phyloP scores from a whole-genome alignment of 2,113 vertebrate genomes.

The Sapajus apella region DNA sequence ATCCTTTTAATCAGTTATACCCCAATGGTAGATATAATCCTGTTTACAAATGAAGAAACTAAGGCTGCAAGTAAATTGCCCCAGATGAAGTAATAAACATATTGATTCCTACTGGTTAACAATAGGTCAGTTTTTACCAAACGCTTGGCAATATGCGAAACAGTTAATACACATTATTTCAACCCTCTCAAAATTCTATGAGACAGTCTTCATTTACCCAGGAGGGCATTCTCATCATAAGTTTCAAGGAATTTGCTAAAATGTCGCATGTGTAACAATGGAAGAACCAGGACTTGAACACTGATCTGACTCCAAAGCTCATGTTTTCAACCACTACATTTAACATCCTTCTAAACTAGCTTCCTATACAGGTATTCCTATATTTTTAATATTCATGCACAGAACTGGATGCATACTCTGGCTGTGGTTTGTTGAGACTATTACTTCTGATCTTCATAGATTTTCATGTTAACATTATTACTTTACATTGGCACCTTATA shows the following conservation, averaged over 20 bases:
- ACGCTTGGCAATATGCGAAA: not conserved
- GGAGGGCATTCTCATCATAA: not conserved
- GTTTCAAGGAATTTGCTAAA: not conserved
- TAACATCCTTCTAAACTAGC: not conserved
- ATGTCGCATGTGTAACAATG: not conserved
- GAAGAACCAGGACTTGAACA: not conserved
- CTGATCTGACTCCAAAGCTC: not conserved
- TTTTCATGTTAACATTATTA: conserved; percentile 45
- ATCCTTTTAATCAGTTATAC: not conserved
- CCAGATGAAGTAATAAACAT: not conserved
- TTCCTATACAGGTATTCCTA: not conserved
- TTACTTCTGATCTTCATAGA: not conserved
- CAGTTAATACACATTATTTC: not conserved
- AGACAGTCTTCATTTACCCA: not conserved
- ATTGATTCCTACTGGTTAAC: not conserved
- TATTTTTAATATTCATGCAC: not conserved
- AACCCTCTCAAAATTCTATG: not conserved
- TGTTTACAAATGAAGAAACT: conserved; percentile 16
- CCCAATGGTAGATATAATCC: not conserved
- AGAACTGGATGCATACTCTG: not conserved
- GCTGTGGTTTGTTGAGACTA: not conserved
- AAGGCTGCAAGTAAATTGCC: not conserved
- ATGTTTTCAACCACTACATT: not conserved
- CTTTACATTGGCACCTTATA: not conserved
- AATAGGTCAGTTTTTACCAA: not conserved